Base-by-base conservation (phyloP, 2,797 vertebrate species). In the Artibeus jamaicensis region DNA sequence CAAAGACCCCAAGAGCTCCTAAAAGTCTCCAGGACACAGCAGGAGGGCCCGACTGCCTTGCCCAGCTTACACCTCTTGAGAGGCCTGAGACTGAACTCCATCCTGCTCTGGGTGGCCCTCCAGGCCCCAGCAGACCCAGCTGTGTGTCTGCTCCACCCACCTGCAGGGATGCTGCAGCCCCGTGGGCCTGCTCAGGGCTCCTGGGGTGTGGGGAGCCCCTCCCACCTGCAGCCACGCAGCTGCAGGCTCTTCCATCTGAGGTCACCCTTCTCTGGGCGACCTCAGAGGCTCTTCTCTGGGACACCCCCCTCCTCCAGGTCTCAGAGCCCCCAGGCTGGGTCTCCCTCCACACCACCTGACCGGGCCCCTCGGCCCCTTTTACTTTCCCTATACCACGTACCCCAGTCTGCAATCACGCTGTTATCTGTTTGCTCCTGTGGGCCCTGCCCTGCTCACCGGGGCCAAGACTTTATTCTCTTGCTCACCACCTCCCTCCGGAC, bases 211-310 rank as follows among this genome's bases (percentile, higher is more conserved):
- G 53, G 7, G 15, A 50, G 68, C 26, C 24, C n/a, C 73, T 42
- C 8, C 44, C n/a, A 48, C 14, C 76, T 26, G 48, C 71, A 42
- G 74, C 59, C n/a, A 34, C 2, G 26, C 46, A n/a, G 24, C 29
- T 9, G n/a, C 29, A 5, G 29, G 24, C 26, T 14, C 70, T n/a
- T 24, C 29, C 0, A 0, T 26, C 26, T 16, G 50, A 55, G 32
- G 11, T 50, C n/a, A n/a, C n/a, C 55, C 34, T 53, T 67, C 26
- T 19, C 19, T 24, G 19, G 19, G 34, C n/a, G n/a, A n/a, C n/a
- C n/a, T n/a, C n/a, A n/a, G n/a, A n/a, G n/a, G n/a, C n/a, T n/a
- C 34, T 53, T 67, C 26, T 19, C 19, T 24, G 19, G 19, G 34
- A 22, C 87, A 11, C 8, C 18, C 74, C n/a, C 15, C 1, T 48